Base-by-base conservation (phyloP, 2,113 vertebrate species). In the Noturus placidus region DNA sequence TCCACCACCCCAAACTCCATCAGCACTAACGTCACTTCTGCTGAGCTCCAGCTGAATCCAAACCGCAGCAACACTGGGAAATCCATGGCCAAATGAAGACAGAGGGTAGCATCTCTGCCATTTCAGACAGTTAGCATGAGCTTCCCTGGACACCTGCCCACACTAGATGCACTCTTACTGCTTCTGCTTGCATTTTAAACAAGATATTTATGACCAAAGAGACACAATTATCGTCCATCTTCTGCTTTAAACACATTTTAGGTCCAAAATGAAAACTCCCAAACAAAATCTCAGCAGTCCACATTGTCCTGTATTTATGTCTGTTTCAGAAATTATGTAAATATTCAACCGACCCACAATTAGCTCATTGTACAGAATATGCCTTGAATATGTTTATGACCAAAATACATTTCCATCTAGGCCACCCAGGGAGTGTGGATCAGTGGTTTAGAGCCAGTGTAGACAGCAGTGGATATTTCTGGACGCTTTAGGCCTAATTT, bases 41-140 rank as follows among this genome's bases (percentile, higher is more conserved):
- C 80, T 76, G 79, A 63, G n/a, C 52, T 87, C 57, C 81, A 77
- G 42, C 80, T 87, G 86, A 57, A 57, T 82, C 63, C 78, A 59
- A 46, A 77, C 25, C 78, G 67, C 59, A 38, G 57, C 81, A 77
- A 80, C 78, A 80, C 80, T 83, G 81, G 81, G 57, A 67, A 87
- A 77, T 84, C 81, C 87, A 87, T 42, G 22, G 81, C 81, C 87
- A 87, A 87, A 87, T 83, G 70, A 83, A 83, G 87, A 87, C 81
- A 87, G 87, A 87, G 84, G 87, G 81, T 87, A 78, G 42, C 22
- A 30, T 87, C 87, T 87, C 81, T 87, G 87, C 87, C 57, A 87
- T 87, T 87, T 83, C 87, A 87, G 87, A 84, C 81, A 87, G 81
- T 83, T 83, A 83, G 82, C 81, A 83, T 38, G 81, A 81, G 87